Evolutionary conservation across 2,797 vertebrate genomes (phyloP), one percentile per base, ranked within the genome.

Genomic region (Tenualosa thibaudeaui): DNA sequence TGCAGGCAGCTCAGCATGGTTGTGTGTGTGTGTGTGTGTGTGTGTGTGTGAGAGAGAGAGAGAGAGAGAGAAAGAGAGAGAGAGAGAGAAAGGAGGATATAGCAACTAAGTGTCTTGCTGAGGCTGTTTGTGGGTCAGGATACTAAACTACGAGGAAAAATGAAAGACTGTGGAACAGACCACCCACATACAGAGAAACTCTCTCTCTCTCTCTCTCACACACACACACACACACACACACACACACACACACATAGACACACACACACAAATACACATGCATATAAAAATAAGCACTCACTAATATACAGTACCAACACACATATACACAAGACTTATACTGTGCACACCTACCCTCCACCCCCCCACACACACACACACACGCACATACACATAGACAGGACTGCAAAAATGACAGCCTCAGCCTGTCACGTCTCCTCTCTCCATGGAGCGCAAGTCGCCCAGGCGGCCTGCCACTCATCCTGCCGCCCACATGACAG

Each of bases 361-460:
- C 43, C 50, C 58, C 65, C 24, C 53, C 24, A 71, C 26, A 81
- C 82, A 85, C 86, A 56, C 86, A 88, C 60, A 19, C 82, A 68
- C 60, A 82, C 68, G 56, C 65, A 87, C 49, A 86, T 83, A 81
- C 82, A 84, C 88, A 85, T 89, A 91, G 89, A 49, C 81, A 50
- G 82, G 50, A 26, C 17, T 9, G 24, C 82, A 84, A 49, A 87
- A 88, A 86, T 82, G 92, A 93, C 91, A 90, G 87, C 94, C 91
- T 92, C 92, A 95, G 92, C 91, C 94, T 91, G 89, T 93, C 90
- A 90, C 86, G 87, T 90, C 95, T 96, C 96, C 96, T 94, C 96
- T 94, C 96, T 96, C 95, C 82, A 75, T 87, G 81, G 89, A 91
- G 90, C 85, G 84, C 8, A 84, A 92, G 89, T 89, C 87, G 90